Evolutionary conservation across 2,888 invertebrate species (phyloP).

Genomic region (Biston stratarius): DNA sequence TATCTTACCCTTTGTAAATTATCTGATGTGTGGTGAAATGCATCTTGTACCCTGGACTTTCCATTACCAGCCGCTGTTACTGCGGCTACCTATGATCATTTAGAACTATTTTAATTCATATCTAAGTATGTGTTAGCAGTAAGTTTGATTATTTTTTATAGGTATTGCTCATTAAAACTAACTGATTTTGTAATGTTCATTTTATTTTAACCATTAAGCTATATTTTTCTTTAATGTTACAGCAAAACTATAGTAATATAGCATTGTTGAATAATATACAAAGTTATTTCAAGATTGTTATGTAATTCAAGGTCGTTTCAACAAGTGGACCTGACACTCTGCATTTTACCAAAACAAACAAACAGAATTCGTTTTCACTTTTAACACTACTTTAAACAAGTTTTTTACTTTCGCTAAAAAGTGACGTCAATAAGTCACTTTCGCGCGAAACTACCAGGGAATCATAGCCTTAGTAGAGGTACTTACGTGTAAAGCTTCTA

Average conservation of each 20-base stretch:
- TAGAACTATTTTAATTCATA: background rate
- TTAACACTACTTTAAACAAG: constrained; percentile 37
- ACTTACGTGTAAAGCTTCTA: constrained; percentile 82
- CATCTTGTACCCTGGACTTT: constrained; percentile 68
- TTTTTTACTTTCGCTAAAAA: constrained; percentile 46
- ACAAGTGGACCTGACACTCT: constrained; percentile 57
- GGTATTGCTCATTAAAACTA: too few species aligned
- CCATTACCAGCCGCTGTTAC: constrained; percentile 71
- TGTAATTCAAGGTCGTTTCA: constrained; percentile 66
- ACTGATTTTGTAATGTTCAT: too few species aligned
- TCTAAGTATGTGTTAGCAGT: too few species aligned
- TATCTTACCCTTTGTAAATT: constrained; percentile 64
- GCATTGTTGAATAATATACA: background rate
- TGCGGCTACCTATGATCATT: constrained; percentile 67
- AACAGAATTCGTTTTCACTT: constrained; percentile 3
- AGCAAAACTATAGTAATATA: background rate
- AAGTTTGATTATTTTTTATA: too few species aligned
- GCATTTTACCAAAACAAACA: constrained; percentile 56
- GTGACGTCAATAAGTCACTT: constrained; percentile 56
- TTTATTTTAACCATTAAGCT: too few species aligned
- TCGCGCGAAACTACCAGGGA: constrained; percentile 67
- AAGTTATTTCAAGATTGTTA: constrained; percentile 50
- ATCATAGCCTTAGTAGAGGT: constrained; percentile 52
- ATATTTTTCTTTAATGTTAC: background rate
- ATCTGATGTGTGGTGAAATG: constrained; percentile 65